Conservation (phyloP, 2,113 vertebrate genomes). For the Electrona antarctica region DNA sequence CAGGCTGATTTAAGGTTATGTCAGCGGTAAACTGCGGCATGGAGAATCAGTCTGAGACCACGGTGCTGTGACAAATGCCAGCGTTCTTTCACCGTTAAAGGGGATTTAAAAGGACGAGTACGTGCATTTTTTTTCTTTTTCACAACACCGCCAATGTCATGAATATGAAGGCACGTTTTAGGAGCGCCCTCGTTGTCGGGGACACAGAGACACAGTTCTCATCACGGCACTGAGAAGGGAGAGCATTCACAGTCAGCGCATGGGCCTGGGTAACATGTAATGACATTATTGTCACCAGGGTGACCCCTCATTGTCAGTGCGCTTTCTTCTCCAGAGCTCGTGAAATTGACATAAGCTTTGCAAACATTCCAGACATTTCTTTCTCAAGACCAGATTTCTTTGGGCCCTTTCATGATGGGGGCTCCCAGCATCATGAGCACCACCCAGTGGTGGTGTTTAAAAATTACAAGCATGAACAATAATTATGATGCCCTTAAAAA, state of each 20-base stretch:
- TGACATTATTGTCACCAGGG: conserved; percentile 79
- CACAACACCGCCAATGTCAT: conserved; percentile 35
- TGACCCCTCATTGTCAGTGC: conserved; percentile 73
- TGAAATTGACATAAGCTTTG: conserved; percentile 83
- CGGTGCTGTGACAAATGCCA: conserved; percentile 11
- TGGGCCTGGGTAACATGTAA: conserved; percentile 74
- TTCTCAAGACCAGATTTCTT: conserved; percentile 73
- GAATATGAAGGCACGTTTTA: conserved; percentile 58
- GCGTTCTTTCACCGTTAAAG: conserved; percentile 43
- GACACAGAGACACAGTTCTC: conserved; percentile 38
- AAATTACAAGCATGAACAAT: neutral
- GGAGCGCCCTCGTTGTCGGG: conserved; percentile 53
- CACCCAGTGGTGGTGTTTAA: conserved; percentile 62
- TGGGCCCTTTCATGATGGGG: conserved; percentile 46
- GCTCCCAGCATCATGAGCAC: conserved; percentile 47
- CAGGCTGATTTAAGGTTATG: neutral
- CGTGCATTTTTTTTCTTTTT: neutral
- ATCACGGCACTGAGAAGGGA: conserved; percentile 33
- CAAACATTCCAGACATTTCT: conserved; percentile 83
- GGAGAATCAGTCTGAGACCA: conserved; percentile 20
- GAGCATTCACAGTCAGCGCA: conserved; percentile 59
- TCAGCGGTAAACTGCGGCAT: conserved; percentile 8
- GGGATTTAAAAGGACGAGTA: conserved; percentile 58
- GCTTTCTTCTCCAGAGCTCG: conserved; percentile 75
- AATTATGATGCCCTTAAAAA: no score